phyloP scores from a whole-genome alignment of 2,888 invertebrate genomes.

The Blastobasis lacticolella region DNA sequence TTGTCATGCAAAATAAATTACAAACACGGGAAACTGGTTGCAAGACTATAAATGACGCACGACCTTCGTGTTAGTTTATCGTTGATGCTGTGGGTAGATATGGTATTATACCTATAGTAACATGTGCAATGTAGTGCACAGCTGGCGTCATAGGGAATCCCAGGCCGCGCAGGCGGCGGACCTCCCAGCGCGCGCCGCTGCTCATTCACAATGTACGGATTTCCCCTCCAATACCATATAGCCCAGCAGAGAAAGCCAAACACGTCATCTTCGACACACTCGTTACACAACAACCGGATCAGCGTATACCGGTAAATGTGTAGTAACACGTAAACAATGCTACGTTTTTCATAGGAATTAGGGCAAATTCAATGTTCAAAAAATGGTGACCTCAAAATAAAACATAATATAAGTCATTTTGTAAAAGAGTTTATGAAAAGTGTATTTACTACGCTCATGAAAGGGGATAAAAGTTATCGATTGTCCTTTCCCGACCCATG shows the following conservation, averaged over 20 bases:
- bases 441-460: no score
- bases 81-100: neutral
- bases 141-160: conserved; percentile 39
- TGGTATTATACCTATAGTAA: neutral
- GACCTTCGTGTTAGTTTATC: neutral
- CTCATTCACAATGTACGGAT: conserved; percentile 31
- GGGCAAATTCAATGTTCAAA: no score
- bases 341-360: no score
- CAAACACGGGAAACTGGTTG: neutral
- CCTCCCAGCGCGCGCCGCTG: neutral
- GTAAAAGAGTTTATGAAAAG: no score
- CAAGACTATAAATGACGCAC: neutral
- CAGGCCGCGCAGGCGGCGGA: conserved; percentile 19
- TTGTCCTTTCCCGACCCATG: no score
- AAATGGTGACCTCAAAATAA: no score
- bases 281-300: conserved; percentile 55
- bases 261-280: conserved; percentile 48
- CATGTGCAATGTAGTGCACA: neutral
- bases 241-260: conserved; percentile 49
- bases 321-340: conserved; percentile 12
- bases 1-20: no score
- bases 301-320: conserved; percentile 18
- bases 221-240: conserved; percentile 30
- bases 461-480: no score
- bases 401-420: no score